Evolutionary conservation across 2,888 invertebrate species (phyloP).

Genomic region (Chesias legatella): DNA sequence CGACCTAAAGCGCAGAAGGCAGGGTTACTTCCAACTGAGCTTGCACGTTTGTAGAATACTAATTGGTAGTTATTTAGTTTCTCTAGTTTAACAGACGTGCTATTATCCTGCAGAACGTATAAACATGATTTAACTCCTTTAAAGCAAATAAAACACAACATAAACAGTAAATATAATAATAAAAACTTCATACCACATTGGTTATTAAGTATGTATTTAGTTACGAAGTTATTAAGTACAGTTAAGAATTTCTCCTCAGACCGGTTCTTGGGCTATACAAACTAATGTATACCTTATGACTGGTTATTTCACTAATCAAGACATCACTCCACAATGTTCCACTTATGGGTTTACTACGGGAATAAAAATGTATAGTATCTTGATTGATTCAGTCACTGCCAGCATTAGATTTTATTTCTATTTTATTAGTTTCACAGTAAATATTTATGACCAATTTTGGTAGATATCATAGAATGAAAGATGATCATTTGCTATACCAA

Average conservation of each 20-base stretch:
- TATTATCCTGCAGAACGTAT: too few species aligned
- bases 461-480: conserved; percentile 23
- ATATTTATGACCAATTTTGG: conserved; percentile 1
- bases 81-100: too few species aligned
- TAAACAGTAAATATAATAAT: conserved; percentile 15
- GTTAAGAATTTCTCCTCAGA: conserved; percentile 72
- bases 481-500: too few species aligned
- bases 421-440: too few species aligned
- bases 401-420: too few species aligned
- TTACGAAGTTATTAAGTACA: conserved; percentile 71
- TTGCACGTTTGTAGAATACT: too few species aligned
- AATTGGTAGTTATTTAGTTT: too few species aligned
- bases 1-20: too few species aligned
- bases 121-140: too few species aligned
- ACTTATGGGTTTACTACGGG: conserved; percentile 3
- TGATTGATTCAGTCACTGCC: too few species aligned
- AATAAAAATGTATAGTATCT: too few species aligned
- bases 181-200: conserved; percentile 36
- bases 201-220: conserved; percentile 56
- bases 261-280: conserved; percentile 68
- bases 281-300: conserved; percentile 60
- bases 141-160: conserved; percentile 5
- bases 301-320: conserved; percentile 39
- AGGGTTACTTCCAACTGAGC: too few species aligned
- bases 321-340: conserved; percentile 21